Evolutionary conservation across 2,888 invertebrate genomes (phyloP).

Genomic region (Amphimallon solstitiale): DNA sequence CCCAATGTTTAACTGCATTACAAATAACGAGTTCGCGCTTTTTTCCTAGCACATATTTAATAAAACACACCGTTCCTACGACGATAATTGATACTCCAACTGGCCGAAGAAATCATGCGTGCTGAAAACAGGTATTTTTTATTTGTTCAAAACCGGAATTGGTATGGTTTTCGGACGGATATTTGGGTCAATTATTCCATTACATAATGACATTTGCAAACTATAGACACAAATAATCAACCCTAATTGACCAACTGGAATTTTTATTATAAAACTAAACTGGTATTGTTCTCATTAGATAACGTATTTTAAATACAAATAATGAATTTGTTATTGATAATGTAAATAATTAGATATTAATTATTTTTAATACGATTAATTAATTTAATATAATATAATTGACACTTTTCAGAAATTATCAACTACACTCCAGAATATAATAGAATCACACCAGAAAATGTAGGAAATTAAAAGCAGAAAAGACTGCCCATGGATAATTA

Average conservation of each 20-base stretch:
- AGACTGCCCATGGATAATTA: no score
- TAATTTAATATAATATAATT: no score
- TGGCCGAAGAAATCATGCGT: constrained; percentile 50
- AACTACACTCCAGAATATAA: no score
- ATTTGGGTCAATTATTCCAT: constrained; percentile 44
- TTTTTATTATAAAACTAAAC: not conserved
- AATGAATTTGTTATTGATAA: no score
- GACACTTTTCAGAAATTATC: no score
- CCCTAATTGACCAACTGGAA: constrained; percentile 1
- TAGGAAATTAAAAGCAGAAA: no score
- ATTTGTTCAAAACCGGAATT: constrained; percentile 44
- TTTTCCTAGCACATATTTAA: constrained; percentile 45
- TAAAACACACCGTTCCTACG: constrained; percentile 43
- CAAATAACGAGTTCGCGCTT: constrained; percentile 48
- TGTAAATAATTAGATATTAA: no score
- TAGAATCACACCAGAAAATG: no score
- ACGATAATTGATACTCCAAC: constrained; percentile 50
- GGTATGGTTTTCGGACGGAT: constrained; percentile 42
- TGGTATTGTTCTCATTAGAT: not conserved
- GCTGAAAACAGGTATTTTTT: constrained; percentile 46
- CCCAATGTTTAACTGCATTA: constrained; percentile 45
- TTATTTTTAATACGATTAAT: no score
- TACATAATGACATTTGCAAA: constrained; percentile 36
- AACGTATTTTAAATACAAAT: not conserved
- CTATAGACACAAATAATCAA: constrained; percentile 12